These are phyloP conservation scores for Trileptium ribeirensis DNA, from an alignment of 2,888 invertebrate genomes.

Conservation along the genomic window DNA sequence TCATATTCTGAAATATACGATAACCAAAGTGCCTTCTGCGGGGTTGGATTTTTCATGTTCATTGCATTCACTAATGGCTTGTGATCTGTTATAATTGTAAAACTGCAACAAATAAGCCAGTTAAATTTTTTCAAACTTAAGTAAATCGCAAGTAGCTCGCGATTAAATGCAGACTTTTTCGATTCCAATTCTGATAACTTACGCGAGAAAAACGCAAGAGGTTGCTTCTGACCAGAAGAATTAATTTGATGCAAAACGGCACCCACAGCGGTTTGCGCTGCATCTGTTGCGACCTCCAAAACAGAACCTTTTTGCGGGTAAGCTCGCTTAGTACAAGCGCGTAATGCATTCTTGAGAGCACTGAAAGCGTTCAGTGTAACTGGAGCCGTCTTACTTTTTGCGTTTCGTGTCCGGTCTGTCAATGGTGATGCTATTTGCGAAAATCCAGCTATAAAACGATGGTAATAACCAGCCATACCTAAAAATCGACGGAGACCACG, in stretches of 20 bases:
- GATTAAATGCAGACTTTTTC: not conserved
- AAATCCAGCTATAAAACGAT: constrained; percentile 12
- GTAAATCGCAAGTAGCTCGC: not conserved
- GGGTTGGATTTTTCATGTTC: constrained; percentile 11
- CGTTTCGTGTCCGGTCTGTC: constrained; percentile 7
- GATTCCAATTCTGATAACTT: constrained; percentile 4
- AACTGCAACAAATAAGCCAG: not conserved
- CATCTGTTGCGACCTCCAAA: constrained; percentile 7
- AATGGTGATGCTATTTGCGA: constrained; percentile 11
- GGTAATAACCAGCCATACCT: constrained; percentile 9
- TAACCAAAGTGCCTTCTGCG: constrained; percentile 7
- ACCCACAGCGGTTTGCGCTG: constrained; percentile 14
- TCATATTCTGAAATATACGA: constrained; percentile 10
- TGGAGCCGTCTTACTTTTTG: not conserved
- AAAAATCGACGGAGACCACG: not conserved
- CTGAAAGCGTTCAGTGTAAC: constrained; percentile 12
- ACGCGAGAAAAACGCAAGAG: constrained; percentile 9
- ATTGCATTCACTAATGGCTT: constrained; percentile 12
- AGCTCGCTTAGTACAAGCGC: not conserved
- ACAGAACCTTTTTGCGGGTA: constrained; percentile 7
- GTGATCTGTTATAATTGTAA: constrained; percentile 12
- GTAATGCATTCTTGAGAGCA: not conserved
- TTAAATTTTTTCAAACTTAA: constrained; percentile 7
- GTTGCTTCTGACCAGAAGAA: not conserved
- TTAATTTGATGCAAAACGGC: constrained; percentile 8